phyloP scores from a whole-genome alignment of 1,140 invertebrate genomes.

The Drosophila kanapiae region DNA sequence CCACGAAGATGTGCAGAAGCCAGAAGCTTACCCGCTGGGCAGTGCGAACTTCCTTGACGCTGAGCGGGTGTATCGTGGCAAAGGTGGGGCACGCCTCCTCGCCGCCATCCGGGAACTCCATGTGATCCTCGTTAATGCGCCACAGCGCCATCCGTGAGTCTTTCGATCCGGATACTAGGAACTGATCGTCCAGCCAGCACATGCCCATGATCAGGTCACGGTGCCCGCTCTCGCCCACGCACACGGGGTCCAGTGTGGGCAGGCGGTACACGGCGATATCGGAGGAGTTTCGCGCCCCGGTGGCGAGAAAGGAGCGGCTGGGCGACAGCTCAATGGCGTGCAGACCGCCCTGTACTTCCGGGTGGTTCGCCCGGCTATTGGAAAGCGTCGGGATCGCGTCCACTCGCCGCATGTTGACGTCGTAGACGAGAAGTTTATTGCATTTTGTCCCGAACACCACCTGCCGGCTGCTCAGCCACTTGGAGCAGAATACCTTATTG shows the following conservation, averaged over 20 bases:
- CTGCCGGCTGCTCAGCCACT: slow-evolving; percentile 97
- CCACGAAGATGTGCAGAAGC: too few relatives aligned
- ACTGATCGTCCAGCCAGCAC: slow-evolving; percentile 98
- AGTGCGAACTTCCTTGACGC: slow-evolving; percentile 91
- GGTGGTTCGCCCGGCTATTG: slow-evolving; percentile 85
- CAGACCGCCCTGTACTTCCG: slow-evolving; percentile 94
- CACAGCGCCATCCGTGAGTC: slow-evolving; percentile 94
- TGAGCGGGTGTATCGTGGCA: slow-evolving; percentile 89
- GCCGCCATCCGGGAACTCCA: slow-evolving; percentile 86
- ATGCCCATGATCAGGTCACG: slow-evolving; percentile 98
- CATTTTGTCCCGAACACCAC: slow-evolving; percentile 98
- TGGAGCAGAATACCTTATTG: slow-evolving; percentile 98
- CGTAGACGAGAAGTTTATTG: slow-evolving; percentile 96
- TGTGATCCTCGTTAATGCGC: slow-evolving; percentile 88
- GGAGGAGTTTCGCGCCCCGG: slow-evolving; percentile 95
- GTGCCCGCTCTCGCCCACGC: slow-evolving; percentile 96
- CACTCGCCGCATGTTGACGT: slow-evolving; percentile 91
- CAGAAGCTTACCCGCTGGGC: slow-evolving; percentile 85
- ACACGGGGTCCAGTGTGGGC: slow-evolving; percentile 97
- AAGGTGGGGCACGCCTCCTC: slow-evolving; percentile 87
- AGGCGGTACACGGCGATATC: slow-evolving; percentile 97
- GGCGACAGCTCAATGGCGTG: slow-evolving; percentile 98
- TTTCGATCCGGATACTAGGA: slow-evolving; percentile 96
- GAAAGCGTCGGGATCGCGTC: slow-evolving; percentile 94
- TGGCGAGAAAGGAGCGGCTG: slow-evolving; percentile 95